Conservation (phyloP, 1,140 invertebrate genomes). For the Danaus melanippus region DNA sequence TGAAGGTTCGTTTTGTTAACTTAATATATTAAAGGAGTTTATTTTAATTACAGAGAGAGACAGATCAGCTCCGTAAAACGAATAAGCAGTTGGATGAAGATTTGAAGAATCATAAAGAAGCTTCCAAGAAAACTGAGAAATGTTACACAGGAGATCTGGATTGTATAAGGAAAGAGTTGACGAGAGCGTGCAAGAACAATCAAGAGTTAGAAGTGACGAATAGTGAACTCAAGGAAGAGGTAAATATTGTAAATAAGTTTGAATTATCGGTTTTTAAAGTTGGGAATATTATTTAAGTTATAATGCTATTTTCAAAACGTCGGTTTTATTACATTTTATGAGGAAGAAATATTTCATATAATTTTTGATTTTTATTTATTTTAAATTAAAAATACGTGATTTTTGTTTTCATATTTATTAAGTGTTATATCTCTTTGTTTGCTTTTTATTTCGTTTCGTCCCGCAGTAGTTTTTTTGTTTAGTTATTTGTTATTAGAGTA, state of each 20-base stretch:
- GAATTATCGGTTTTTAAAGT: too few species aligned
- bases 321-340: too few species aligned
- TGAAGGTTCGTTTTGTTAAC: neutral
- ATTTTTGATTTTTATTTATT: neutral
- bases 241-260: constrained; percentile 29
- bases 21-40: neutral
- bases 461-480: neutral
- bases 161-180: constrained; percentile 65
- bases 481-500: constrained; percentile 4
- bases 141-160: constrained; percentile 64
- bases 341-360: neutral
- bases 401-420: neutral
- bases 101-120: constrained; percentile 54
- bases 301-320: too few species aligned
- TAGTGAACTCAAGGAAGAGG: constrained; percentile 74
- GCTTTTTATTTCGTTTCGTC: too few species aligned
- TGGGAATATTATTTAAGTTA: too few species aligned
- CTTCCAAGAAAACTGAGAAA: constrained; percentile 63
- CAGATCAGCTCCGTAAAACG: constrained; percentile 51
- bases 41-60: constrained; percentile 47
- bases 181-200: constrained; percentile 67
- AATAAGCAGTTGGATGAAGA: constrained; percentile 63
- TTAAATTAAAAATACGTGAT: neutral
- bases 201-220: constrained; percentile 74
- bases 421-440: too few species aligned